A percentile compares a stretch with the other conserved stretches of the same genome.
Evolutionary conservation across 1,140 invertebrate genomes (phyloP).

Genomic region (Pachypeltis micranthus): DNA sequence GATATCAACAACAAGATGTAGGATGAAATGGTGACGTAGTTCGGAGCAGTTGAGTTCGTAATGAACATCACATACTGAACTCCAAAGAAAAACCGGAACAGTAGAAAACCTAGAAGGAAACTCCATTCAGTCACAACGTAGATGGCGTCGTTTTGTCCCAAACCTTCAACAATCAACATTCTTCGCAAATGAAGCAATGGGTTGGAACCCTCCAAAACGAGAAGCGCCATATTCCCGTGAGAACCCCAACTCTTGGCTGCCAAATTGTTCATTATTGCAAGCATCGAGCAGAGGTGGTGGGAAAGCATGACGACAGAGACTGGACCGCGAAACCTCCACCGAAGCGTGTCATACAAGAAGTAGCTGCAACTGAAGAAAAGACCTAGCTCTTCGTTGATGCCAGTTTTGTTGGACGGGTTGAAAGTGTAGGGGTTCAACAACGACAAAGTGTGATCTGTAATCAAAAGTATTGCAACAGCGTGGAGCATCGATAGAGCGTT

Average conservation of each 20-base stretch:
- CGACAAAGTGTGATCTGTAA: not conserved
- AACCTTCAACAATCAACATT: not conserved
- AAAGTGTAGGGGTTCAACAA: not conserved
- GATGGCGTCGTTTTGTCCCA: constrained; percentile 18
- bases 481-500: constrained; percentile 5
- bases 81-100: not conserved
- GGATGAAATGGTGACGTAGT: too few relatives aligned
- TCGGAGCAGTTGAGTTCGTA: too few relatives aligned
- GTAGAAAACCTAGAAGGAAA: not conserved
- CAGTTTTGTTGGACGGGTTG: not conserved
- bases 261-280: not conserved
- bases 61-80: not conserved
- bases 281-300: constrained; percentile 8
- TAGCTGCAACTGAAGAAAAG: constrained; percentile 5
- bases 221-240: not conserved
- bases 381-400: not conserved
- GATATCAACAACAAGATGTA: too few relatives aligned
- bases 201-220: constrained; percentile 1
- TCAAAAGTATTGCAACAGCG: not conserved
- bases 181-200: constrained; percentile 5
- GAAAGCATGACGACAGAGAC: constrained; percentile 4
- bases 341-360: constrained; percentile 6
- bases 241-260: not conserved
- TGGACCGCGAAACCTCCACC: not conserved
- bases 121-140: constrained; percentile 16